Conservation (phyloP, 2,797 vertebrate species). For the Rhinichthys osculus region DNA sequence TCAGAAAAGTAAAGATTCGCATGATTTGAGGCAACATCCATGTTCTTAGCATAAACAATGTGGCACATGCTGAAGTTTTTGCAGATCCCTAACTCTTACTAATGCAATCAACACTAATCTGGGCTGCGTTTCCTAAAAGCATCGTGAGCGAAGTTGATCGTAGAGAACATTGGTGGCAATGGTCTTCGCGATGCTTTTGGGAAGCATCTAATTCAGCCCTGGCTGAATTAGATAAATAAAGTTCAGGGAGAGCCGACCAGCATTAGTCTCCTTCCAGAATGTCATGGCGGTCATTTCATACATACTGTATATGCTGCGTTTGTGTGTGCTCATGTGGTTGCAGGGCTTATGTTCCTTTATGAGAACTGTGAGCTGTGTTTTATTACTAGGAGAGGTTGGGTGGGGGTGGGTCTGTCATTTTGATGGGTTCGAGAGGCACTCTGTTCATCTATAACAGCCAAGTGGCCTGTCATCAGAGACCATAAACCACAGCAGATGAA, state of each 20-base stretch:
- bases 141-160: background rate
- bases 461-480: slow-evolving; percentile 60
- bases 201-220: background rate
- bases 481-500: slow-evolving; percentile 59
- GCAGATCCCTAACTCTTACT: background rate
- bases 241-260: background rate
- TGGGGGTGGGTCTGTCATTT: slow-evolving; percentile 51
- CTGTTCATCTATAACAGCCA: slow-evolving; percentile 57
- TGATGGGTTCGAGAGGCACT: slow-evolving; percentile 53
- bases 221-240: background rate
- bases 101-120: background rate
- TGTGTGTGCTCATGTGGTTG: slow-evolving; percentile 31
- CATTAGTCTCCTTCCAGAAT: background rate
- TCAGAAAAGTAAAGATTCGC: background rate
- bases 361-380: slow-evolving; percentile 61
- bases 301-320: slow-evolving; percentile 11
- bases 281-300: background rate
- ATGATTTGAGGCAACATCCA: background rate
- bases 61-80: background rate
- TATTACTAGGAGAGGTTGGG: slow-evolving; percentile 49
- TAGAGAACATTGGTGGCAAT: background rate
- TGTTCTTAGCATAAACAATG: background rate
- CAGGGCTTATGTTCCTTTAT: slow-evolving; percentile 56
- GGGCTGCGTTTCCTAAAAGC: background rate
- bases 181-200: background rate